These are phyloP conservation scores for Drosophila birchii DNA, from an alignment of 2,888 invertebrate genomes.

Conservation along the genomic window DNA sequence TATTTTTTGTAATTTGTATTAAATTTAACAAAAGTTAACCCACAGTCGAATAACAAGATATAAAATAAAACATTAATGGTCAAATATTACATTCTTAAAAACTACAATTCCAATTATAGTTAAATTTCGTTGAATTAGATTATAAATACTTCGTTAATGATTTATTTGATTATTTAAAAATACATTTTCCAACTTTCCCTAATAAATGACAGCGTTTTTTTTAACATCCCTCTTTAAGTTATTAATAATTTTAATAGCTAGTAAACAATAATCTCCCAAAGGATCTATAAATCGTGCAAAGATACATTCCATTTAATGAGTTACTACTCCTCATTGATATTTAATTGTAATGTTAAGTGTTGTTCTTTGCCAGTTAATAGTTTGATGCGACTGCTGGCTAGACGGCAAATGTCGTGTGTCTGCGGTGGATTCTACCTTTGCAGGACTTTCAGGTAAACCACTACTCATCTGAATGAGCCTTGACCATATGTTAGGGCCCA, in stretches of 20 bases:
- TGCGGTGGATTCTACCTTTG: constrained; percentile 15
- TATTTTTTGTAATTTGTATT: too few species aligned
- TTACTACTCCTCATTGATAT: constrained; percentile 13
- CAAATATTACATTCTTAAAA: neutral
- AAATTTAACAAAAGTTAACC: too few species aligned
- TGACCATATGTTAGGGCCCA: constrained; percentile 68
- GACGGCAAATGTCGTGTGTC: constrained; percentile 44
- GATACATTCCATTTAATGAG: neutral
- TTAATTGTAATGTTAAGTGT: constrained; percentile 2
- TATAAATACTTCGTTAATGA: neutral
- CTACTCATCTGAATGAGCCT: constrained; percentile 27
- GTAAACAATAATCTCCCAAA: neutral
- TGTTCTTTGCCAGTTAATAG: constrained; percentile 20
- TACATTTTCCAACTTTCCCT: neutral
- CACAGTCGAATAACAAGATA: too few species aligned
- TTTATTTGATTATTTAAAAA: neutral
- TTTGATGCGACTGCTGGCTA: constrained; percentile 37
- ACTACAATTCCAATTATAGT: neutral
- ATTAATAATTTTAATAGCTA: neutral
- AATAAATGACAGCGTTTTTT: too few species aligned
- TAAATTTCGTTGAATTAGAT: neutral
- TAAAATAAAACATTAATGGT: neutral
- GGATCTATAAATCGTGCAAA: constrained; percentile 1
- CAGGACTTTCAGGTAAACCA: constrained; percentile 12
- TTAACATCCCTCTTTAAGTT: neutral